phyloP scores from a whole-genome alignment of 2,797 vertebrate species.

The Phoeniculus purpureus region DNA sequence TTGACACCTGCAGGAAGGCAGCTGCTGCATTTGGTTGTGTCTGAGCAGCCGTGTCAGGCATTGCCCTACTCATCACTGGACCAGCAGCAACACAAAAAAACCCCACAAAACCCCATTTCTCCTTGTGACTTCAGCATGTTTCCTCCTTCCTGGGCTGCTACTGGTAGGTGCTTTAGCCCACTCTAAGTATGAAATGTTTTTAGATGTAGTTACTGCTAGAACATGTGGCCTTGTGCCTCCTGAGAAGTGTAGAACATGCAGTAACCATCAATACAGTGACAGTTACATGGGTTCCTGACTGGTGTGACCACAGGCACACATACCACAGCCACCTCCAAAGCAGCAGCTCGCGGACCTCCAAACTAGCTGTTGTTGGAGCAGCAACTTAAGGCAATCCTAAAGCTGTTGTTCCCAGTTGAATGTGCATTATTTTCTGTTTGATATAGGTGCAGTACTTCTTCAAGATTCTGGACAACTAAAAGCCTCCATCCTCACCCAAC shows the following conservation, averaged over 20 bases:
- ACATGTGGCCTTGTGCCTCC: rapidly evolving
- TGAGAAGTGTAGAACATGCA: rapidly evolving
- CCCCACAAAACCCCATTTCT: rapidly evolving
- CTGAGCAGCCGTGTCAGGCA: neutral
- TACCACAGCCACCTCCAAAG: rapidly evolving
- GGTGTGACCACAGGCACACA: rapidly evolving
- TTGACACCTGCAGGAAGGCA: neutral
- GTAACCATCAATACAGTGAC: rapidly evolving
- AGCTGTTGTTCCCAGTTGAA: too few relatives aligned
- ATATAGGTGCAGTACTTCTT: slow-evolving; percentile 96
- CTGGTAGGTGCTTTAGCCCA: too few relatives aligned
- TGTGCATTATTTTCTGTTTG: neutral
- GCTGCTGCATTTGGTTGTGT: neutral
- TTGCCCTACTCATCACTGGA: rapidly evolving
- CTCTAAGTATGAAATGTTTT: rapidly evolving
- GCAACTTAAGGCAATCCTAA: rapidly evolving
- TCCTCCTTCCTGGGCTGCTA: rapidly evolving
- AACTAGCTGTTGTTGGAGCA: too few relatives aligned
- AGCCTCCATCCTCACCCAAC: neutral
- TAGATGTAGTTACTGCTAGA: neutral
- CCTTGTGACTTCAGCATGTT: rapidly evolving
- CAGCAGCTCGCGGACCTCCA: rapidly evolving
- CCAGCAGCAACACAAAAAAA: neutral
- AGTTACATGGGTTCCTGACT: rapidly evolving
- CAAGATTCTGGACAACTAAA: slow-evolving; percentile 91